These are phyloP conservation scores for Apotomis betuletana DNA, from an alignment of 2,888 invertebrate species.

Conservation along the genomic window DNA sequence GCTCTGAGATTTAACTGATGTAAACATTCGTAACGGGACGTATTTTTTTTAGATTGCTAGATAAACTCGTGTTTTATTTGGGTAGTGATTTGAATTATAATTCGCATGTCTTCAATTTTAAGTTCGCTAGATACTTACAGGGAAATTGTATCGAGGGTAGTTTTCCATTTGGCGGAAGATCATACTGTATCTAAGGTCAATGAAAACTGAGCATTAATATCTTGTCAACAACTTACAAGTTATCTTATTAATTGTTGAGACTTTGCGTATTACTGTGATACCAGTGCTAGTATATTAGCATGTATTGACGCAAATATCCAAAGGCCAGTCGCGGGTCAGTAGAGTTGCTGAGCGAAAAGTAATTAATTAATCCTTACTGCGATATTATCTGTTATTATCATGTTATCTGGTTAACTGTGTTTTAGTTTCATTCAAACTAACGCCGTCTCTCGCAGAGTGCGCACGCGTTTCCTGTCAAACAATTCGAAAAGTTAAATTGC, in stretches of 20 bases:
- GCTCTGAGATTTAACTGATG: conserved; percentile 9
- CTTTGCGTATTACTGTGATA: conserved; percentile 51
- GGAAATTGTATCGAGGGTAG: conserved; percentile 39
- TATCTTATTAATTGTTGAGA: conserved; percentile 49
- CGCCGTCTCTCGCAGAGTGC: conserved; percentile 48
- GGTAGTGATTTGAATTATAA: too few species aligned
- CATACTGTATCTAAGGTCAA: conserved; percentile 63
- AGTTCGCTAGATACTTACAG: neutral
- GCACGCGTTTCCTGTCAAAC: conserved; percentile 47
- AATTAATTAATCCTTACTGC: conserved; percentile 62
- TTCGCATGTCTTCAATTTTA: too few species aligned
- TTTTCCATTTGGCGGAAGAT: conserved; percentile 51
- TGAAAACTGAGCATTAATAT: conserved; percentile 62
- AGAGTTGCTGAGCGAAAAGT: conserved; percentile 54
- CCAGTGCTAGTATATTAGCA: conserved; percentile 56
- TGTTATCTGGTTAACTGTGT: conserved; percentile 50
- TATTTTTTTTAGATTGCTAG: too few species aligned
- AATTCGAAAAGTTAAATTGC: conserved; percentile 35
- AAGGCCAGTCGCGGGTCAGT: conserved; percentile 69
- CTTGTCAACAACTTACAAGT: conserved; percentile 60
- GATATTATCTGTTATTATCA: conserved; percentile 46
- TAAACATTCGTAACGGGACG: conserved; percentile 2
- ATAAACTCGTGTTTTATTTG: neutral
- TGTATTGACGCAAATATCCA: conserved; percentile 70
- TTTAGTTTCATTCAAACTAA: conserved; percentile 51